phyloP scores from a whole-genome alignment of 1,140 invertebrate genomes.

The Globodera ellingtonae region DNA sequence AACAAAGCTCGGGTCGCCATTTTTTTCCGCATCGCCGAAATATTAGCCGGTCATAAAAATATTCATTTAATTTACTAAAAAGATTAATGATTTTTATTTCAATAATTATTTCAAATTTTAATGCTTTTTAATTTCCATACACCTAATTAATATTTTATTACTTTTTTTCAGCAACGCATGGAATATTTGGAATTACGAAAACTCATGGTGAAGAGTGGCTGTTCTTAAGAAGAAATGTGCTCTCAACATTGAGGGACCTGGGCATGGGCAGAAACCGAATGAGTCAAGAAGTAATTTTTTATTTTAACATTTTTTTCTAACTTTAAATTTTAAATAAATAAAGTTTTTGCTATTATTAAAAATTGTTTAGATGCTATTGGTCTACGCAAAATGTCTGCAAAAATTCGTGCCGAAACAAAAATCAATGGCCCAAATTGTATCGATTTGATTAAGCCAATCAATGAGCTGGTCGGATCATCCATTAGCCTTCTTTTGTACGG shows the following conservation, averaged over 20 bases:
- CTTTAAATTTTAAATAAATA: not conserved
- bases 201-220: constrained; percentile 19
- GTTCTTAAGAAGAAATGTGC: constrained; percentile 5
- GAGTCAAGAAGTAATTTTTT: constrained; percentile 6
- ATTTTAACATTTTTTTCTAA: too few relatives aligned
- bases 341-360: too few relatives aligned
- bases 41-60: not conserved
- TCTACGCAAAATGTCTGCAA: constrained; percentile 26
- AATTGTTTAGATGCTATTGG: constrained; percentile 13
- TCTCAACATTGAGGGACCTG: constrained; percentile 11
- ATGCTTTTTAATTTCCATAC: too few relatives aligned
- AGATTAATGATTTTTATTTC: not conserved
- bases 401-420: constrained; percentile 7
- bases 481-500: constrained; percentile 21
- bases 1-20: not conserved
- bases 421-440: not conserved
- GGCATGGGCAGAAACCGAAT: constrained; percentile 24
- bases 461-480: constrained; percentile 11
- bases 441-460: not conserved
- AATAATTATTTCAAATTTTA: too few relatives aligned
- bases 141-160: too few relatives aligned
- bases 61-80: not conserved
- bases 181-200: constrained; percentile 3
- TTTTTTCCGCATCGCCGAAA: constrained; percentile 10
- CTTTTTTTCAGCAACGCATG: constrained; percentile 9